phyloP scores from a whole-genome alignment of 92 coral and sea anemone genomes.

The Heliopora coerulea region DNA sequence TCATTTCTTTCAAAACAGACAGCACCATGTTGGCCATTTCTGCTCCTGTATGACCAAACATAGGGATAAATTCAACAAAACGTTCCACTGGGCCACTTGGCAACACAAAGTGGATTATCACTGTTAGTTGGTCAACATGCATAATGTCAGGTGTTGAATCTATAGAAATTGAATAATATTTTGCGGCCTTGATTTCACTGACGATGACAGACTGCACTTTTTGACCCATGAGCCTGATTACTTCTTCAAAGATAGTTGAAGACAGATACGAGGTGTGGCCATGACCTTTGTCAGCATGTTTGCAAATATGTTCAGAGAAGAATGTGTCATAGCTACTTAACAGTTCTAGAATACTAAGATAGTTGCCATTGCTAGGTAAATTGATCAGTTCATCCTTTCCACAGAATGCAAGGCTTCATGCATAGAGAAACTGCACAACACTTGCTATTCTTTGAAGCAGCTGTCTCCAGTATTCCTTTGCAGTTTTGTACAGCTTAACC shows the following conservation, averaged over 20 bases:
- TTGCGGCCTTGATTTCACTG: too few species aligned
- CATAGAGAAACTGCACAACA: constrained; percentile 27
- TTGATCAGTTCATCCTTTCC: constrained; percentile 38
- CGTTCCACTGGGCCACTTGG: constrained; percentile 23
- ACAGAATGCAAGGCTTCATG: constrained; percentile 17
- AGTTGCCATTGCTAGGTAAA: constrained; percentile 25
- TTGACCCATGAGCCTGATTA: constrained; percentile 32
- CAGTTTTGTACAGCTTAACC: constrained; percentile 35
- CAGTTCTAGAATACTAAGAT: constrained; percentile 27
- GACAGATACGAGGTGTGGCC: constrained; percentile 36
- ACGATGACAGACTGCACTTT: constrained; percentile 29
- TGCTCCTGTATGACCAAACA: constrained; percentile 15
- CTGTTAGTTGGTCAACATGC: constrained; percentile 29
- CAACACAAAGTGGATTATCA: constrained; percentile 1
- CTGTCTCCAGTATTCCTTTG: constrained; percentile 23
- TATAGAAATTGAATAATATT: too few species aligned
- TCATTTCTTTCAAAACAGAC: constrained; percentile 10
- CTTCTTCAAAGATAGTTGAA: constrained; percentile 17
- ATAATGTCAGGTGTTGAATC: constrained; percentile 34
- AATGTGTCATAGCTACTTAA: constrained; percentile 30
- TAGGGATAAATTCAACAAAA: constrained; percentile 10
- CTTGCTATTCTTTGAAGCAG: constrained; percentile 26
- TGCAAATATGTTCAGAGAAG: constrained; percentile 34
- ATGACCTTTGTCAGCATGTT: constrained; percentile 34
- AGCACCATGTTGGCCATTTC: constrained; percentile 3